Conservation (phyloP, 2,888 invertebrate species). For the Aporophyla nigra region DNA sequence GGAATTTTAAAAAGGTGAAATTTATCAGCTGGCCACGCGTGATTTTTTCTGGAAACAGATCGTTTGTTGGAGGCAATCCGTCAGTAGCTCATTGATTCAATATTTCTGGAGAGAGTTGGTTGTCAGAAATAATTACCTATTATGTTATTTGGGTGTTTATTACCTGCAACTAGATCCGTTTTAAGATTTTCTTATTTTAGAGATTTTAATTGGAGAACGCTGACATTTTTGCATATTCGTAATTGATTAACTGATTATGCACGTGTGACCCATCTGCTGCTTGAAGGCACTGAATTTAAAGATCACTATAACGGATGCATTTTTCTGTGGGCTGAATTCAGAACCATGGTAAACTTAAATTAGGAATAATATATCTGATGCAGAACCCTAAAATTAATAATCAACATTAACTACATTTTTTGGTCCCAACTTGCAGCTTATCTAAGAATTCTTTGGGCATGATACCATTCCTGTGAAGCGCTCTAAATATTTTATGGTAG, state of each 20-base stretch:
- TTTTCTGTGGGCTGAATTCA: background rate
- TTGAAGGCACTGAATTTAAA: background rate
- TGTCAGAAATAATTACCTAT: conserved; percentile 23
- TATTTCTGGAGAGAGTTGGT: background rate
- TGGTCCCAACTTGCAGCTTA: conserved; percentile 43
- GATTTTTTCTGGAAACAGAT: conserved; percentile 31
- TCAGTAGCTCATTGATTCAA: conserved; percentile 28
- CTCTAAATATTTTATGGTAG: conserved; percentile 59
- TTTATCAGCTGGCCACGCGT: conserved; percentile 60
- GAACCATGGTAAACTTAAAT: background rate
- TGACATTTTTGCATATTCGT: background rate
- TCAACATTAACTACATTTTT: conserved; percentile 34
- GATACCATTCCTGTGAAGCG: conserved; percentile 56
- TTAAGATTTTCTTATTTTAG: background rate
- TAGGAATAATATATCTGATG: conserved; percentile 2
- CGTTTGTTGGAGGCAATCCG: conserved; percentile 21
- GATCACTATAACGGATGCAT: background rate
- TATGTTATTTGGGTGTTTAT: background rate
- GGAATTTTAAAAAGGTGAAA: conserved; percentile 64
- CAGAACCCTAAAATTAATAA: conserved; percentile 47
- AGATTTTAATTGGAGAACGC: background rate
- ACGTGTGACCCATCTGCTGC: background rate
- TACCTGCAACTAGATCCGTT: background rate
- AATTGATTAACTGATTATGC: background rate
- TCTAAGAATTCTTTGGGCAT: conserved; percentile 55